Evolutionary conservation across 2,113 vertebrate genomes (phyloP).

Genomic region (Hypanus sabinus): DNA sequence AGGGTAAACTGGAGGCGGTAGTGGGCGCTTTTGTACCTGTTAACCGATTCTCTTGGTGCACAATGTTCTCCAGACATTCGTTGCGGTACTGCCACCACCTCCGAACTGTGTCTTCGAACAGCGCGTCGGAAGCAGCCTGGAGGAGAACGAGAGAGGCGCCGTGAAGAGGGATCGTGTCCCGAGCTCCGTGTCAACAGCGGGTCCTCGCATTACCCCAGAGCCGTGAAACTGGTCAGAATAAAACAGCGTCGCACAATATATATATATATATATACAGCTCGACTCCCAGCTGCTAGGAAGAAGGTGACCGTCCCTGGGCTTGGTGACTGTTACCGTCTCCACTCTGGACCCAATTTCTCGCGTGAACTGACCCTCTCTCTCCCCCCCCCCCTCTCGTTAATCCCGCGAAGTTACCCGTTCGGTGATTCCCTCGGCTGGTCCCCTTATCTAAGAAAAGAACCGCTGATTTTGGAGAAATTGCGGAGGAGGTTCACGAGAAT

Average conservation of each 20-base stretch:
- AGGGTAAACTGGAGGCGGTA: no score
- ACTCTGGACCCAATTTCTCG: background rate
- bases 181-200: no score
- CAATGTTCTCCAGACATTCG: slow-evolving; percentile 61
- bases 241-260: background rate
- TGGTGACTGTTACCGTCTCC: background rate
- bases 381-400: background rate
- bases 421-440: no score
- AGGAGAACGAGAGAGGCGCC: background rate
- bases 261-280: no score
- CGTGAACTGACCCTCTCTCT: background rate
- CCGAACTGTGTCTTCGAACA: slow-evolving; percentile 67
- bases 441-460: no score
- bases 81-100: slow-evolving; percentile 70
- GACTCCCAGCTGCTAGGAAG: no score
- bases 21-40: background rate
- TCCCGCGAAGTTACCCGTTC: background rate
- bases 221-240: background rate
- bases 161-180: background rate
- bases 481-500: no score
- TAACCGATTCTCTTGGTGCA: slow-evolving; percentile 49
- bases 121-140: slow-evolving; percentile 45
- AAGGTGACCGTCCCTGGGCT: no score
- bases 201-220: background rate
- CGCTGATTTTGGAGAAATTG: no score